phyloP scores from a whole-genome alignment of 2,113 vertebrate genomes.

The Ovis canadensis region DNA sequence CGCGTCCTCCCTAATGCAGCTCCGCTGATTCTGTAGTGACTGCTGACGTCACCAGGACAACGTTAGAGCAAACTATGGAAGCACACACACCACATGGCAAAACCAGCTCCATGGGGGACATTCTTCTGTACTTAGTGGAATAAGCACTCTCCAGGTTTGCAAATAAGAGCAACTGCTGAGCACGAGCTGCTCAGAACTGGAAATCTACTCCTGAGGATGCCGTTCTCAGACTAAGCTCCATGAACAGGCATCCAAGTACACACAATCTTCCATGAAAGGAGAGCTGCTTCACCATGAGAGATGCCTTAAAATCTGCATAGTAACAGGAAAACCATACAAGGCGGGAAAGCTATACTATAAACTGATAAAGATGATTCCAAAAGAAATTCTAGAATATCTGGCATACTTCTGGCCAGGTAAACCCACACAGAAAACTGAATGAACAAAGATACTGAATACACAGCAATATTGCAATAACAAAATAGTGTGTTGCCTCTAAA shows the following conservation, averaged over 20 bases:
- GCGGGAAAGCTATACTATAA: not conserved
- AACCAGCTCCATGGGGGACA: not conserved
- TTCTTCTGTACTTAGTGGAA: not conserved
- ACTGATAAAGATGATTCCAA: not conserved
- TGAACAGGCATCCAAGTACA: not conserved
- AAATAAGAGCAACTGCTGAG: not conserved
- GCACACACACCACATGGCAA: fast-evolving
- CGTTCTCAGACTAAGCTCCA: not conserved
- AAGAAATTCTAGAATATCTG: not conserved
- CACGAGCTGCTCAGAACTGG: not conserved
- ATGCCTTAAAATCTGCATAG: not conserved
- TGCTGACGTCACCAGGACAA: not conserved
- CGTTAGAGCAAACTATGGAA: not conserved
- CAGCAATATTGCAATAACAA: not conserved
- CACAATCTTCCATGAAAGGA: not conserved
- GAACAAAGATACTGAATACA: not conserved
- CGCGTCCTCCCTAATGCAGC: not conserved
- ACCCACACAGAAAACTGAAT: not conserved
- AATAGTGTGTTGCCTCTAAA: not conserved
- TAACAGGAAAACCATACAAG: not conserved
- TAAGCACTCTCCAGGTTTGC: not conserved
- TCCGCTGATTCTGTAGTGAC: not conserved
- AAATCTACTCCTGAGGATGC: not conserved
- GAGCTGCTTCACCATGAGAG: not conserved
- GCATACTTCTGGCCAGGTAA: not conserved